Conservation (phyloP, 2,797 vertebrate species). For the Chanos chanos region DNA sequence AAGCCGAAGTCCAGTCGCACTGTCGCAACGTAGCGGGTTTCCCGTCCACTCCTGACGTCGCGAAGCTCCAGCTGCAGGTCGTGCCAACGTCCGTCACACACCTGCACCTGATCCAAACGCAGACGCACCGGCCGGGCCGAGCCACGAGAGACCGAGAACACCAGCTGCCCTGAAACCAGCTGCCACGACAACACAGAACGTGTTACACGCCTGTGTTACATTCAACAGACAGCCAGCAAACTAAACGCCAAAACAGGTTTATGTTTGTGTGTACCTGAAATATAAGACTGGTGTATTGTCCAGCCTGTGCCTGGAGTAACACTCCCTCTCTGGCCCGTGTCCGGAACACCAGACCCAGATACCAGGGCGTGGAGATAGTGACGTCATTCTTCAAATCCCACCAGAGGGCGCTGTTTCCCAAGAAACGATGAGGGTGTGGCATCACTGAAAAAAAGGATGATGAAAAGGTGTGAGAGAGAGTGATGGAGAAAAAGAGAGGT, state of each 20-base stretch:
- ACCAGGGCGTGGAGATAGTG: slow-evolving; percentile 91
- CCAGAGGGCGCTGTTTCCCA: slow-evolving; percentile 85
- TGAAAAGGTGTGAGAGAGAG: background rate
- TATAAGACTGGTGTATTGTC: slow-evolving; percentile 85
- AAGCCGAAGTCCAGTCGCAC: slow-evolving; percentile 89
- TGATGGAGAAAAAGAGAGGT: background rate
- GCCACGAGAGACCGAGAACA: slow-evolving; percentile 82
- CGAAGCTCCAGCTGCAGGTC: slow-evolving; percentile 91
- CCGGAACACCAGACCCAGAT: slow-evolving; percentile 89
- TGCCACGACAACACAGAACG: slow-evolving; percentile 57
- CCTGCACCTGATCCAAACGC: slow-evolving; percentile 85
- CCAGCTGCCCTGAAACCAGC: slow-evolving; percentile 85
- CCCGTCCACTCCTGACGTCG: slow-evolving; percentile 81
- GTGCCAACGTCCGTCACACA: slow-evolving; percentile 94
- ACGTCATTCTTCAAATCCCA: slow-evolving; percentile 95
- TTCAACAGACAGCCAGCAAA: background rate
- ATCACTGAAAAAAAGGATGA: slow-evolving; percentile 72
- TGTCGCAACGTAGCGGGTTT: slow-evolving; percentile 84
- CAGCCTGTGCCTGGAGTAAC: slow-evolving; percentile 88
- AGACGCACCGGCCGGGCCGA: slow-evolving; percentile 78
- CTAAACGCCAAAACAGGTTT: too few relatives aligned
- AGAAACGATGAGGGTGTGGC: slow-evolving; percentile 89
- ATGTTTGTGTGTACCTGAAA: slow-evolving; percentile 87
- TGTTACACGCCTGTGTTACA: too few relatives aligned
- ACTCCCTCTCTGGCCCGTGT: slow-evolving; percentile 82